These are phyloP conservation scores for Andrena marginata DNA, from an alignment of 2,888 invertebrate genomes.

Conservation along the genomic window DNA sequence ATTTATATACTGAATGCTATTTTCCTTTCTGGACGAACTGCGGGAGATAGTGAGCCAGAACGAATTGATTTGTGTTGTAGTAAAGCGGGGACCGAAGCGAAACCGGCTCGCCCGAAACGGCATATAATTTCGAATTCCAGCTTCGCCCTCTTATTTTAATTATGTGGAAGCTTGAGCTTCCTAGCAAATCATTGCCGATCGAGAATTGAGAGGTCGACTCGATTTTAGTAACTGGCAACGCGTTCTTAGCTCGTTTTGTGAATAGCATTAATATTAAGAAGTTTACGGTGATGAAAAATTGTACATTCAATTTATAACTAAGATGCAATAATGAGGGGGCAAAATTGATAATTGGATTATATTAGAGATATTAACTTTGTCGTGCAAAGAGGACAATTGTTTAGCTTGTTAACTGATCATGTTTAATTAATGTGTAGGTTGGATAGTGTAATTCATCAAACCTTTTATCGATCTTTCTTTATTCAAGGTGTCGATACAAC, in stretches of 20 bases:
- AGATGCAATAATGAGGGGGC: conserved; percentile 34
- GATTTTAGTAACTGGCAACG: not conserved
- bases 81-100: conserved; percentile 4
- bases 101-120: not conserved
- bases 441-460: not conserved
- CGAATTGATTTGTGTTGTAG: conserved; percentile 14
- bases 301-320: conserved; percentile 2
- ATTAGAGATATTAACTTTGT: not conserved
- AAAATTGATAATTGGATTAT: conserved; percentile 16
- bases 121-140: conserved; percentile 4
- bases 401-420: not conserved
- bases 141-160: not conserved
- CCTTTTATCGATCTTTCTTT: not conserved
- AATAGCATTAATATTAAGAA: conserved; percentile 6
- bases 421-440: not conserved
- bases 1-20: conserved; percentile 45
- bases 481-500: not conserved
- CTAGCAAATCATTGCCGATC: not conserved
- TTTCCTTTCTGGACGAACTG: conserved; percentile 45
- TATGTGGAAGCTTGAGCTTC: not conserved
- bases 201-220: not conserved
- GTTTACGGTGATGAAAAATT: not conserved
- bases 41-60: not conserved
- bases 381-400: not conserved
- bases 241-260: conserved; percentile 4